Base-by-base conservation (phyloP, 2,113 vertebrate species). In the Burhinus oedicnemus region DNA sequence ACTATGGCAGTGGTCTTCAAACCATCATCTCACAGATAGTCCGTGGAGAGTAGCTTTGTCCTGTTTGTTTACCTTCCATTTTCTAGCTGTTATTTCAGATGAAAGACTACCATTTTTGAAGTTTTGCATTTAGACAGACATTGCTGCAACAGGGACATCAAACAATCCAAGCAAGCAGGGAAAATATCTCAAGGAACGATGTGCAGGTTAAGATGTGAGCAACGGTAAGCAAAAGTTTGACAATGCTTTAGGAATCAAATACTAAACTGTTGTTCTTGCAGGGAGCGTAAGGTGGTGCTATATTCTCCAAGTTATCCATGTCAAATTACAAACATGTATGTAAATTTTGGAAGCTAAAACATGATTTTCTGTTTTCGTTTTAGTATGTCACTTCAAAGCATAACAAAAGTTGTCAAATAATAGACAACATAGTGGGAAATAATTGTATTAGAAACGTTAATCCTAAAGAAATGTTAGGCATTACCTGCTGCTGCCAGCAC, bases 231-330 rank as follows among this genome's bases (percentile, higher is more conserved):
- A 71, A 19, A 80, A 34, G 12, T 8, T 58, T 13, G 54, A 23
- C 25, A 19, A 5, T 1, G 18, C 44, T 45, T 72, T 10, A 60
- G 64, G 70, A 69, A 85, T 70, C 62, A 84, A 92, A 64, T 3
- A 76, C 74, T 62, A 49, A 58, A 60, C 72, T 97, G 97, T 95
- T 96, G 93, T 98, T 91, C 94, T 93, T 90, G 89, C 25, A 86
- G 17, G 57, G 34, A 66, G 74, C 97, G 62, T 96, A 91, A 97
- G 96, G 93, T 97, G 98, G 98, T 96, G 98, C 98, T 97, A 68
- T 38, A 76, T 87, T 83, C 95, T 96, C 44, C 49, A 30, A 70
- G 30, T 83, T 25, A 89, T 7, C 57, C 69, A 34, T 3, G 20
- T 26, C 79, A 44, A 57, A 89, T 54, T 58, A 79, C 58, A 60